phyloP scores from a whole-genome alignment of 1,140 invertebrate genomes.

The Bombyx mandarina region DNA sequence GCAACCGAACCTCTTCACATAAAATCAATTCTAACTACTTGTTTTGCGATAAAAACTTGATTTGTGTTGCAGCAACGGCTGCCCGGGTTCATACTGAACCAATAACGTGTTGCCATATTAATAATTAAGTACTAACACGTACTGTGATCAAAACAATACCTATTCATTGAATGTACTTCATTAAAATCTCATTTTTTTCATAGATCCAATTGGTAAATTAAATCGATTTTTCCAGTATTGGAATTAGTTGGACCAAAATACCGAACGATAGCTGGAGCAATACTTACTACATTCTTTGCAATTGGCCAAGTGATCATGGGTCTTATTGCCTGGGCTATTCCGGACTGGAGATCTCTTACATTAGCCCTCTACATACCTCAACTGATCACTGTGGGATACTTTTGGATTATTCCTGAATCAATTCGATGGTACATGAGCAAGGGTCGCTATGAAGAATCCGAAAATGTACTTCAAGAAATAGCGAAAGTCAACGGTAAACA shows the following conservation, averaged over 20 bases:
- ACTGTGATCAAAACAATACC: too few species aligned
- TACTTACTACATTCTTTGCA: conserved; percentile 78
- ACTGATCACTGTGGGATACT: conserved; percentile 74
- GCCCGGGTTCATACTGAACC: too few species aligned
- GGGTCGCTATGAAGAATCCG: conserved; percentile 75
- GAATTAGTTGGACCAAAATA: conserved; percentile 82
- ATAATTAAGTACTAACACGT: too few species aligned
- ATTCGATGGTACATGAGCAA: conserved; percentile 83
- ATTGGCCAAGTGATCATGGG: conserved; percentile 78
- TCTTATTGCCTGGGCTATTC: conserved; percentile 75
- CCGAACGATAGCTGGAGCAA: conserved; percentile 77
- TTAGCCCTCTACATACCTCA: conserved; percentile 77
- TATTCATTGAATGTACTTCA: too few species aligned
- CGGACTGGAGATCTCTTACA: conserved; percentile 78
- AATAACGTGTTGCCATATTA: too few species aligned
- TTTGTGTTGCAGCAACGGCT: too few species aligned
- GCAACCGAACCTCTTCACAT: too few species aligned
- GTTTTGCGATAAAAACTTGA: too few species aligned
- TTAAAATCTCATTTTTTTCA: too few species aligned
- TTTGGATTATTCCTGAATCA: conserved; percentile 75
- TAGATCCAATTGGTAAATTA: too few species aligned
- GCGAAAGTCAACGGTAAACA: conserved; percentile 76
- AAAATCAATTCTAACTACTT: too few species aligned
- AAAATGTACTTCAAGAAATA: conserved; percentile 72
- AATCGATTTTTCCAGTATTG: conserved; percentile 75